These are phyloP conservation scores for Aspidoscelis tigris DNA, from an alignment of 2,113 vertebrate genomes.

Conservation along the genomic window DNA sequence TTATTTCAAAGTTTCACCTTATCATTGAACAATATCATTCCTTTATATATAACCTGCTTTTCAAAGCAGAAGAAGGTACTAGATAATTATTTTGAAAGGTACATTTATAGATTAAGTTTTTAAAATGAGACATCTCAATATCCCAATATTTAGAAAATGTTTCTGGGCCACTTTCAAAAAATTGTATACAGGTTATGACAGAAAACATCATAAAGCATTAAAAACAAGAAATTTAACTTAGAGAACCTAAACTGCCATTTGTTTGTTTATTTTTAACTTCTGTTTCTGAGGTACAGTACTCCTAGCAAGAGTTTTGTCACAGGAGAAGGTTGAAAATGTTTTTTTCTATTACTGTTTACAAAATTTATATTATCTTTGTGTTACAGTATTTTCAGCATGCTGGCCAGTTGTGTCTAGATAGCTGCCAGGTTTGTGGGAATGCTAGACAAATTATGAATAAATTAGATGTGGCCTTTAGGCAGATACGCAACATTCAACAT, in stretches of 20 bases:
- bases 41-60: too few species aligned
- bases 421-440: neutral
- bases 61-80: too few species aligned
- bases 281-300: neutral
- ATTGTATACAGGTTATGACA: neutral
- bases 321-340: neutral
- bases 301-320: neutral
- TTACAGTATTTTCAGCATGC: neutral
- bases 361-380: neutral
- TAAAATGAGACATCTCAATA: too few species aligned
- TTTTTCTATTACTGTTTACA: neutral
- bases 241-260: neutral
- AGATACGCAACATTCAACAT: neutral
- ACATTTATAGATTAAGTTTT: neutral
- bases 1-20: too few species aligned
- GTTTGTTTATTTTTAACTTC: neutral
- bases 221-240: neutral
- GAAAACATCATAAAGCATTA: neutral
- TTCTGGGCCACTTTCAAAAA: neutral
- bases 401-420: neutral
- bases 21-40: too few species aligned
- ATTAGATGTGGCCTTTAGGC: neutral
- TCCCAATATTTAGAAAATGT: neutral
- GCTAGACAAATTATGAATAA: neutral
- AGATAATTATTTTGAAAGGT: neutral